Conservation (phyloP, 1,140 invertebrate species). For the Vollenhovia emeryi region DNA sequence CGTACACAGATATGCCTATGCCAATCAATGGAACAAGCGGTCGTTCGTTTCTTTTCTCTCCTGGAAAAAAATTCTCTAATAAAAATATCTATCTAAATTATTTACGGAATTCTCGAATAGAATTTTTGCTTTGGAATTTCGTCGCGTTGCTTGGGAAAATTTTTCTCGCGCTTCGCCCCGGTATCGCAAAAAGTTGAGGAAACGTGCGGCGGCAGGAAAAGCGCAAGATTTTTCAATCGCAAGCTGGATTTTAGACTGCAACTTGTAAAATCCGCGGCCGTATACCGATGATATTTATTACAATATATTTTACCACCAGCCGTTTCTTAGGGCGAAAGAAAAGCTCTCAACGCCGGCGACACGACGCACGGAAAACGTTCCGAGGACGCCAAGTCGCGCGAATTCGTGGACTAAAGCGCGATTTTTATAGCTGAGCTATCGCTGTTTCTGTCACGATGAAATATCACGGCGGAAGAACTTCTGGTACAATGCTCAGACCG, state of each 20-base stretch:
- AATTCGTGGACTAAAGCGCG: conserved; percentile 52
- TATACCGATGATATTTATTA: conserved; percentile 54
- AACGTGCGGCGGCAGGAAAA: not conserved
- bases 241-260: conserved; percentile 18
- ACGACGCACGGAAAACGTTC: conserved; percentile 42
- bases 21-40: not conserved
- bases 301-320: conserved; percentile 43
- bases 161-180: not conserved
- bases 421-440: conserved; percentile 59
- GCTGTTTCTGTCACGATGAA: conserved; percentile 53
- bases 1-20: not conserved
- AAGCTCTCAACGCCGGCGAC: conserved; percentile 54
- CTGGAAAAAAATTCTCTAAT: not conserved
- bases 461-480: conserved; percentile 46
- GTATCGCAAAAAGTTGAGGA: not conserved
- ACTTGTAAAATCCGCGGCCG: conserved; percentile 31
- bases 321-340: conserved; percentile 29
- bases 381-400: conserved; percentile 41
- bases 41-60: not conserved
- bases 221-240: not conserved
- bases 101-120: not conserved
- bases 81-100: not conserved
- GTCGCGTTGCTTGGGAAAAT: not conserved
- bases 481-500: conserved; percentile 40
- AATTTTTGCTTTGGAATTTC: not conserved